Conservation (phyloP, 2,888 invertebrate genomes). For the Vanessa cardui region DNA sequence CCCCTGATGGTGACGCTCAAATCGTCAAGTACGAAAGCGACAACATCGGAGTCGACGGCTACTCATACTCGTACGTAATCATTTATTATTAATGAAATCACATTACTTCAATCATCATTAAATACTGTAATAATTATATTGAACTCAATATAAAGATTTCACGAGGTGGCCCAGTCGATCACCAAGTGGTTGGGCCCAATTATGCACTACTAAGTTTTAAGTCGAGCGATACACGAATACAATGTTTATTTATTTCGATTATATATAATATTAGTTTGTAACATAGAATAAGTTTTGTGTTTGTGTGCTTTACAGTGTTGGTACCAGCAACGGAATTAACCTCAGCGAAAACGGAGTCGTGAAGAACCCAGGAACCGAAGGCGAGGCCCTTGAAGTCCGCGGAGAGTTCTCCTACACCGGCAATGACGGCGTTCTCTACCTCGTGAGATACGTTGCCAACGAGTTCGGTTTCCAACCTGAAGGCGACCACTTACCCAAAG, state of each 20-base stretch:
- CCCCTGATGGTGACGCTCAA: slow-evolving; percentile 53
- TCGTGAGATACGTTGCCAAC: slow-evolving; percentile 76
- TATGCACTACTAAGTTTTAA: too few relatives aligned
- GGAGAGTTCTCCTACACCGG: slow-evolving; percentile 68
- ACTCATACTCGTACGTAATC: slow-evolving; percentile 57
- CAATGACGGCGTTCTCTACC: slow-evolving; percentile 72
- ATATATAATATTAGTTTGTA: neutral
- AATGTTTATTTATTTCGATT: too few relatives aligned
- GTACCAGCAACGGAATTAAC: slow-evolving; percentile 65
- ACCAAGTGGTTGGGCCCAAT: too few relatives aligned
- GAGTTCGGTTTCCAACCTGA: slow-evolving; percentile 80
- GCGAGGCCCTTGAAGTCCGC: slow-evolving; percentile 56
- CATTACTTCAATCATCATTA: too few relatives aligned
- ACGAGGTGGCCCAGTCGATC: too few relatives aligned
- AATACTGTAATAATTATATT: too few relatives aligned
- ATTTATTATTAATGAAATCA: neutral
- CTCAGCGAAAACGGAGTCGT: slow-evolving; percentile 12
- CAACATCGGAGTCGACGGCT: slow-evolving; percentile 68
- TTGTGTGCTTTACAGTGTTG: slow-evolving; percentile 45
- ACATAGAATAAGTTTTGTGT: neutral
- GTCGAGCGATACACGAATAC: too few relatives aligned
- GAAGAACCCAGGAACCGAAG: slow-evolving; percentile 57
- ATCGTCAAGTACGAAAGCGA: slow-evolving; percentile 47
- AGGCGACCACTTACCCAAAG: slow-evolving; percentile 61
- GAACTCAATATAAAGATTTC: too few relatives aligned